A percentile compares a stretch with the other conserved stretches of the same genome.
Conservation (phyloP, 2,888 invertebrate species). For the Drosophila mayaguana region DNA sequence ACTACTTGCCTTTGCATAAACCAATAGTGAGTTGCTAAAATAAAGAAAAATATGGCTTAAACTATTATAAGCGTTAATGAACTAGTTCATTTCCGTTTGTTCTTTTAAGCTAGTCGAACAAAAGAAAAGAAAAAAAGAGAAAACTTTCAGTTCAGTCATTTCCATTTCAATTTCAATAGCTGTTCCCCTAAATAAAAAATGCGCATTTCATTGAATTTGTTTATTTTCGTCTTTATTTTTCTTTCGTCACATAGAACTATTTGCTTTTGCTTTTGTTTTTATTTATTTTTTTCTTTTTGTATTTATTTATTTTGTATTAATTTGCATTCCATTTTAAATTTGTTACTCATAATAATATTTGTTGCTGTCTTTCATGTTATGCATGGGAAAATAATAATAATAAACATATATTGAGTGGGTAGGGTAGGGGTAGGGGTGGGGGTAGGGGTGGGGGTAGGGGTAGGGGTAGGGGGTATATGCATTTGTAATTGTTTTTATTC, state of each 20-base stretch:
- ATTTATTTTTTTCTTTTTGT: conserved; percentile 4
- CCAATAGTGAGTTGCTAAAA: too few species aligned
- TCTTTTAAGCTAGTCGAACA: too few species aligned
- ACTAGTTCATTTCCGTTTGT: too few species aligned
- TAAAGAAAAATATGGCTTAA: too few species aligned
- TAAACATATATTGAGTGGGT: not conserved
- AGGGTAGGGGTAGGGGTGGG: not conserved
- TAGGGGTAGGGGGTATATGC: not conserved
- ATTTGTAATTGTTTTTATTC: conserved; percentile 37
- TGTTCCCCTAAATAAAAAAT: conserved; percentile 12
- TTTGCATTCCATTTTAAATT: conserved; percentile 40
- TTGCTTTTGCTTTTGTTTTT: conserved; percentile 29
- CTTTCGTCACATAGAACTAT: conserved; percentile 54
- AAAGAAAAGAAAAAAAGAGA: not conserved
- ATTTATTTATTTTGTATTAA: conserved; percentile 36
- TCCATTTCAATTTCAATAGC: not conserved
- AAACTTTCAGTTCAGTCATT: not conserved
- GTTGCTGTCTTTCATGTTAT: conserved; percentile 20
- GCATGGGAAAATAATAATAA: conserved; percentile 39
- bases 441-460: not conserved
- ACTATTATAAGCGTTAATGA: too few species aligned
- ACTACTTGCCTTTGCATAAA: too few species aligned
- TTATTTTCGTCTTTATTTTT: conserved; percentile 39
- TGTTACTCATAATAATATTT: conserved; percentile 35
- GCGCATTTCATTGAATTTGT: conserved; percentile 21